Base-by-base conservation (phyloP, 2,113 vertebrate species). In the Tyto alba region DNA sequence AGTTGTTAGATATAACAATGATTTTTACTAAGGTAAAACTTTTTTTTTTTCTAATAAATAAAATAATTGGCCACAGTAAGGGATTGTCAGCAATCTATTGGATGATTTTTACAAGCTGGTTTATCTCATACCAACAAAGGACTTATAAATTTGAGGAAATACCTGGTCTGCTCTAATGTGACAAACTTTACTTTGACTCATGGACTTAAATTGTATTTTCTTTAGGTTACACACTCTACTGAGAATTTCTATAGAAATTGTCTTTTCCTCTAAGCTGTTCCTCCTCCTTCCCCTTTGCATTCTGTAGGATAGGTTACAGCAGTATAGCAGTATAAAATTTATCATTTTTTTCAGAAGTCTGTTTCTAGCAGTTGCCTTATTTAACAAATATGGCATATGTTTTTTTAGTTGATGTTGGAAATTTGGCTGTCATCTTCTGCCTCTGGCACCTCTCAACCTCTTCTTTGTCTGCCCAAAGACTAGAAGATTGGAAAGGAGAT, bases 201-300 rank as follows among this genome's bases (percentile, higher is more conserved):
- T 8, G 38, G 30, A 22, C n/a, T 95, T 78, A 6, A 60, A 5
- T 32, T 83, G 19, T 45, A 5, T 80, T 66, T 88, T 81, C 38
- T 66, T 62, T 53, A 76, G 17, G 38, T 84, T 90, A 19, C 21
- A 75, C 11, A 13, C 7, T 82, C n/a, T 57, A 9, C 11, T 59
- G 56, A 72, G 16, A 38, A 75, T 89, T 66, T 71, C 45, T 40
- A 0, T 16, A 60, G 20, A 78, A 93, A 13, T 55, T 50, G 13
- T 34, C 11, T 89, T 47, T 48, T 73, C 41, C 11, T 81, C 20
- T 53, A 41, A 32, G 22, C 59, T 82, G 14, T 10, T 13, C 6
- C 7, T 1, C 3, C 9, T 4, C 9, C 7, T 1, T 0, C 19
- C 23, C 10, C 13, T 75, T 34, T 16, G 18, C 9, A 2, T 60